Evolutionary conservation across 2,797 vertebrate species (phyloP).

Genomic region (Melanotaenia trifasciata): DNA sequence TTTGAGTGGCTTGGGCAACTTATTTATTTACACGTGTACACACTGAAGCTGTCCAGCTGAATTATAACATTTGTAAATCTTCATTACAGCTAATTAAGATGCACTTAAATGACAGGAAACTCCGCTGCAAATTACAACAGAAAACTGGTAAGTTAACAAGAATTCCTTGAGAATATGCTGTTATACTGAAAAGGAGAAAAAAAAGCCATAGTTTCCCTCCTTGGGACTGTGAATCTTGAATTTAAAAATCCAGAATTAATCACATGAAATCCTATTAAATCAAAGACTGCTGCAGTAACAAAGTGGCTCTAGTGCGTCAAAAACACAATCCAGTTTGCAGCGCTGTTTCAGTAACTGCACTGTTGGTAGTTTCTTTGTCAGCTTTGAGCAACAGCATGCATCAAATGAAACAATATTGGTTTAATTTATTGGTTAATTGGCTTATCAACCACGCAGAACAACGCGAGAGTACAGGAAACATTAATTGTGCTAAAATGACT

Average conservation of each 20-base stretch:
- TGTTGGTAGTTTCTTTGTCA: neutral
- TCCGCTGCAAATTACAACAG: neutral
- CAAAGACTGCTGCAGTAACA: neutral
- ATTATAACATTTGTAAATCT: neutral
- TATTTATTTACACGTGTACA: neutral
- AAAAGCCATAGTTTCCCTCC: too few relatives aligned
- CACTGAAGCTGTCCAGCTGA: neutral
- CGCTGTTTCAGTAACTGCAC: neutral
- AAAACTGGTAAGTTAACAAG: neutral
- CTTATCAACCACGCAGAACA: neutral
- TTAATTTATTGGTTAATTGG: neutral
- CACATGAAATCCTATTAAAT: neutral
- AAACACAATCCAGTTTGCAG: neutral
- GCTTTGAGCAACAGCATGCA: neutral
- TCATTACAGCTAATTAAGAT: neutral
- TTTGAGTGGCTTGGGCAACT: neutral
- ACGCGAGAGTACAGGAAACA: neutral
- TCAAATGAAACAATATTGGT: neutral
- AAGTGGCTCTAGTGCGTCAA: neutral
- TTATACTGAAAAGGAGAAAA: neutral
- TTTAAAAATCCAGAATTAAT: neutral
- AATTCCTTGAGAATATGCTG: neutral
- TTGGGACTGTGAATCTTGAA: neutral
- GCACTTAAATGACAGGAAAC: neutral
- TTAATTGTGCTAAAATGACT: neutral